phyloP scores from a whole-genome alignment of 2,888 invertebrate genomes.

The Ormyrus labotus region DNA sequence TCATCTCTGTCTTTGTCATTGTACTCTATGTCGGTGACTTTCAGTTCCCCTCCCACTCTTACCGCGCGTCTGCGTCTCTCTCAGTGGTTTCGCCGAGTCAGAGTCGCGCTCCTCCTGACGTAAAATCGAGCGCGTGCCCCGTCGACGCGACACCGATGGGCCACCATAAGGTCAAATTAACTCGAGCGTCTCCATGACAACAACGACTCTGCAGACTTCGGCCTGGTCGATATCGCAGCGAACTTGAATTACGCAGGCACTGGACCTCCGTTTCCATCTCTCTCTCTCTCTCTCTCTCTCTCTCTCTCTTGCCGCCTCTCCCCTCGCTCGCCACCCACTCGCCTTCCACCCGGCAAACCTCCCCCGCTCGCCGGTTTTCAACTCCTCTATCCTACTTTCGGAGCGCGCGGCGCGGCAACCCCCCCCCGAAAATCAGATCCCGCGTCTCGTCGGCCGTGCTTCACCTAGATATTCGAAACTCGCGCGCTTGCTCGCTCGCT shows the following conservation, averaged over 20 bases:
- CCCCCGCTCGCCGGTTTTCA: not conserved
- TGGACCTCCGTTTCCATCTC: conserved; percentile 41
- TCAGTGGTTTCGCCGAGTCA: no score
- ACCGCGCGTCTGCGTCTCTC: not conserved
- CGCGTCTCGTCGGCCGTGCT: conserved; percentile 8
- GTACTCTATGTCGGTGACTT: not conserved
- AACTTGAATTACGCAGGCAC: conserved; percentile 57
- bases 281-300: not conserved
- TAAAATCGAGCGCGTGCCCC: conserved; percentile 33
- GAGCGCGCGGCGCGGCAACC: not conserved
- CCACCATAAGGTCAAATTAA: conserved; percentile 60
- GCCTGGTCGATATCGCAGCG: conserved; percentile 56
- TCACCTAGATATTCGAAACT: not conserved
- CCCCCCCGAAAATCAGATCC: conserved; percentile 27
- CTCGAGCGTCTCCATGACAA: conserved; percentile 60
- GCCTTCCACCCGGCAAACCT: not conserved
- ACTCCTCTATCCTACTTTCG: conserved; percentile 42
- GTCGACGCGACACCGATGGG: conserved; percentile 53
- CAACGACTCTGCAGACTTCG: conserved; percentile 53
- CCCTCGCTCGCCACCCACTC: not conserved
- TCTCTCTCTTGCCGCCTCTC: not conserved
- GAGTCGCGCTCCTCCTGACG: not conserved
- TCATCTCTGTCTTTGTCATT: not conserved
- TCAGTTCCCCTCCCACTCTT: not conserved
- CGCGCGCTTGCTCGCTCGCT: not conserved